Percentiles rank a stretch among this genome's conserved stretches.
Evolutionary conservation across 2,113 vertebrate species (phyloP).

Genomic region (Thamnophis sirtalis): DNA sequence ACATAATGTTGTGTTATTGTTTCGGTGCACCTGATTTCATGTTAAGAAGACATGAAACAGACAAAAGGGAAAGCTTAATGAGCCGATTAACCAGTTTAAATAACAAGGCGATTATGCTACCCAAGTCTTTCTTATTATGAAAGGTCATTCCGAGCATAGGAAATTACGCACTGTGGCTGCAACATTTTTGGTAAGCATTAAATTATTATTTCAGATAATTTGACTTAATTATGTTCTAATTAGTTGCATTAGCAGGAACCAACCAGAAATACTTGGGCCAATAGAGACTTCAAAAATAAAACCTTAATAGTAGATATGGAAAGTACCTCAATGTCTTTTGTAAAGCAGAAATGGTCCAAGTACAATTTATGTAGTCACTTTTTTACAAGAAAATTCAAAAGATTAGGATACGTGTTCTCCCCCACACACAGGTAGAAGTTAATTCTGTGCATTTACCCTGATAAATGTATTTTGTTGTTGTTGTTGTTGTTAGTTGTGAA

Average conservation of each 20-base stretch:
- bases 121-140: neutral
- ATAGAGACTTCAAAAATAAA: neutral
- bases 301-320: neutral
- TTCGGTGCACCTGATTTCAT: neutral
- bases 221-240: constrained; percentile 14
- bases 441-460: too few relatives aligned
- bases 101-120: neutral
- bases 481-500: too few relatives aligned
- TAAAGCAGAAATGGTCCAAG: neutral
- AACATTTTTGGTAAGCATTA: constrained; percentile 13
- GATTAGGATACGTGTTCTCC: neutral
- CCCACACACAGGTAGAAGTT: too few relatives aligned
- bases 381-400: neutral
- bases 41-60: neutral
- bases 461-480: neutral
- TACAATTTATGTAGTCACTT: neutral
- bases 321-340: neutral
- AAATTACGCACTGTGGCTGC: neutral
- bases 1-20: neutral
- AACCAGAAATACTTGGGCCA: constrained; percentile 19
- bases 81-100: constrained; percentile 20
- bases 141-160: neutral
- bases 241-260: constrained; percentile 27
- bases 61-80: neutral
- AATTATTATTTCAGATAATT: constrained; percentile 36